phyloP scores from a whole-genome alignment of 2,113 vertebrate species.

The Pygathrix nemaeus region DNA sequence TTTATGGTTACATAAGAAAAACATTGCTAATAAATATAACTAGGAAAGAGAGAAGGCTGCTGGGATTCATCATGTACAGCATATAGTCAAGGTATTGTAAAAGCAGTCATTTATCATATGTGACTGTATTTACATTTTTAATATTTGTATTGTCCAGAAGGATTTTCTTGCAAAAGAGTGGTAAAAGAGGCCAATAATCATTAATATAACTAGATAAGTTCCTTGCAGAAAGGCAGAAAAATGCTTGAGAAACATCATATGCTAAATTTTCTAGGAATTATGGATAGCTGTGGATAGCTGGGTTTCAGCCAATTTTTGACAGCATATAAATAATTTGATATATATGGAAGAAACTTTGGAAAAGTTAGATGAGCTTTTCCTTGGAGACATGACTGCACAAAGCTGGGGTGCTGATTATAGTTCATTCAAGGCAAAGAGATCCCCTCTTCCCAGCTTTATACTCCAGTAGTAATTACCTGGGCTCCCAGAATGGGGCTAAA shows the following conservation, averaged over 20 bases:
- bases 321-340: constrained; percentile 54
- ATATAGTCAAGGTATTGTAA: constrained; percentile 10
- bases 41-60: background rate
- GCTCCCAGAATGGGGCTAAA: background rate
- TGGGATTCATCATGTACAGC: background rate
- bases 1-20: constrained; percentile 48
- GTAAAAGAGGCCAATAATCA: constrained; percentile 36
- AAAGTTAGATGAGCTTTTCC: background rate
- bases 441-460: background rate
- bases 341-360: background rate
- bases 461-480: background rate
- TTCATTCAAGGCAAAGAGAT: background rate
- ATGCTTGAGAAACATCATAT: background rate
- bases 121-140: constrained; percentile 58
- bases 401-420: background rate
- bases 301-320: constrained; percentile 58
- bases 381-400: constrained; percentile 2
- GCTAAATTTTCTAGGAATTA: constrained; percentile 63
- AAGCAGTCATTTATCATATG: constrained; percentile 37
- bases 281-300: constrained; percentile 29
- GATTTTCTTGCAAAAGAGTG: constrained; percentile 54
- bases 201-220: constrained; percentile 51
- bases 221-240: constrained; percentile 41
- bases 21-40: constrained; percentile 41
- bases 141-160: constrained; percentile 48